Conservation (phyloP, 2,113 vertebrate species). For the Glareola pratincola region DNA sequence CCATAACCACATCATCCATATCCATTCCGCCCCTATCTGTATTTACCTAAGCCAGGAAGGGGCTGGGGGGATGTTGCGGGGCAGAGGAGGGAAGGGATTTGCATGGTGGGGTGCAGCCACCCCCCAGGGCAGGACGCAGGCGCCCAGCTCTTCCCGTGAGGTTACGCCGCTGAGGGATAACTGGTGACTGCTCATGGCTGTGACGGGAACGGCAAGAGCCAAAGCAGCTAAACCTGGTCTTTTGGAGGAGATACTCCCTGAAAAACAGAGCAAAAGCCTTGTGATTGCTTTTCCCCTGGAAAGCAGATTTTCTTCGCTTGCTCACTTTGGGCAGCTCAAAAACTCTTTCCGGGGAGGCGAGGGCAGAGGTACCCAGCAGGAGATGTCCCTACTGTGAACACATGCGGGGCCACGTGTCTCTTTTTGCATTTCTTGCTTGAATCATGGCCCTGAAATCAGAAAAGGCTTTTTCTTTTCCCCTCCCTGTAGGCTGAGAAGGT, state of each 20-base stretch:
- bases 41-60: neutral
- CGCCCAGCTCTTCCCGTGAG: neutral
- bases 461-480: neutral
- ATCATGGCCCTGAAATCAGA: neutral
- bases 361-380: too few relatives aligned
- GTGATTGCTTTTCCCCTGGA: neutral
- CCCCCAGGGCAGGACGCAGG: neutral
- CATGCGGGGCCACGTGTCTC: neutral
- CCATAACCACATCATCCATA: neutral
- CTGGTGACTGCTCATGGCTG: neutral
- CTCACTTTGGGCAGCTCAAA: neutral
- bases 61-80: too few relatives aligned
- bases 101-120: neutral
- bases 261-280: neutral
- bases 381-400: neutral
- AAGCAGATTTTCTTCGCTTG: neutral
- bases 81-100: neutral
- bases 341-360: too few relatives aligned
- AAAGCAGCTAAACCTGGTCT: neutral
- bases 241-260: neutral
- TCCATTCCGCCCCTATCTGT: accelerated
- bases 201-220: neutral
- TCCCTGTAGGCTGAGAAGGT: neutral
- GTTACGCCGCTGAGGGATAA: neutral
- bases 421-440: neutral